phyloP scores from a whole-genome alignment of 2,888 invertebrate genomes.

The Tuta absoluta region DNA sequence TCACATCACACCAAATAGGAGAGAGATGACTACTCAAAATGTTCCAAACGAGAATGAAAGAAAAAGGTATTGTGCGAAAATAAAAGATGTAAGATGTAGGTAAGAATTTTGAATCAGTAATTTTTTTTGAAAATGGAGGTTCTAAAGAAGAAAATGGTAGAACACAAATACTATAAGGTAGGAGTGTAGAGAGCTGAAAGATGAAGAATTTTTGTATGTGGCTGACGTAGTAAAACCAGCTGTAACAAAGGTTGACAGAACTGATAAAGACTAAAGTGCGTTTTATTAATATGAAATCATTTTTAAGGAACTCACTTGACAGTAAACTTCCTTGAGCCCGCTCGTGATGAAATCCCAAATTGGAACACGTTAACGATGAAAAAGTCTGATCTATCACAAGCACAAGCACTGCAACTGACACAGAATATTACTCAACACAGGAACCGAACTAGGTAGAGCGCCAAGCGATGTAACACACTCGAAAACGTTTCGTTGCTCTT shows the following conservation, averaged over 20 bases:
- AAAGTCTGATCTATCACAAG: conserved; percentile 75
- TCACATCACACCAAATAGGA: background rate
- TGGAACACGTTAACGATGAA: conserved; percentile 76
- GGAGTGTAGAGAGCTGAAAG: background rate
- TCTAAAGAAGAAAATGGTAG: background rate
- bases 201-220: background rate
- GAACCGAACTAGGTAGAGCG: conserved; percentile 67
- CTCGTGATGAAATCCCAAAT: conserved; percentile 80
- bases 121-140: background rate
- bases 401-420: conserved; percentile 77
- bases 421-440: conserved; percentile 78
- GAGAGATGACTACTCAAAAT: background rate
- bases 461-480: conserved; percentile 56
- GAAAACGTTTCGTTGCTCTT: conserved; percentile 47
- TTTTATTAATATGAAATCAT: conserved; percentile 5
- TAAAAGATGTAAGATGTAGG: background rate
- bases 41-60: background rate
- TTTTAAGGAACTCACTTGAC: conserved; percentile 69
- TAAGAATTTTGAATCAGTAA: background rate
- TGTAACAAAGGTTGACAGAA: conserved; percentile 24
- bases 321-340: conserved; percentile 80
- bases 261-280: conserved; percentile 12
- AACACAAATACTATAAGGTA: background rate
- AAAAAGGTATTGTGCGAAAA: background rate
- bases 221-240: conserved; percentile 19